Percentiles rank a stretch among this genome's conserved stretches.
Conservation (phyloP, 2,888 invertebrate genomes). For the Latrodectus hesperus region DNA sequence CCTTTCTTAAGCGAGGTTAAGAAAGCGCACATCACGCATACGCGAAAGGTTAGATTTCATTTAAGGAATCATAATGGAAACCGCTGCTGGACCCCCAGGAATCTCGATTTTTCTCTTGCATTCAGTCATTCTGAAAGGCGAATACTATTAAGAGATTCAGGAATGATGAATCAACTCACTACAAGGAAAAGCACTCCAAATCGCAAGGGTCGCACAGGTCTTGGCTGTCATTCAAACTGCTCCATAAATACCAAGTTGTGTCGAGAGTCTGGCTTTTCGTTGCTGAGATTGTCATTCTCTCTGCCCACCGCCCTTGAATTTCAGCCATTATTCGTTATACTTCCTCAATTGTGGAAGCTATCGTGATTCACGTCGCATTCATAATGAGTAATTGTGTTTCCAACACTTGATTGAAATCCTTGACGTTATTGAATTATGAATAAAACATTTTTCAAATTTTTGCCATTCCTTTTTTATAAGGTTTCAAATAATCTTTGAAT, state of each 20-base stretch:
- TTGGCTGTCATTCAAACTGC: conserved; percentile 44
- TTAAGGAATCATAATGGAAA: conserved; percentile 58
- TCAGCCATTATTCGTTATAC: too few species aligned
- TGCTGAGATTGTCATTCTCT: too few species aligned
- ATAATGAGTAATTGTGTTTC: too few species aligned
- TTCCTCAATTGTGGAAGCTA: too few species aligned
- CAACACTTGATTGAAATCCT: too few species aligned
- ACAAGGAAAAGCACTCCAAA: conserved; percentile 66
- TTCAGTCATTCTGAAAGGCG: conserved; percentile 26
- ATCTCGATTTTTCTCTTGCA: background rate
- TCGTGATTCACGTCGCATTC: too few species aligned
- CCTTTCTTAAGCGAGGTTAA: background rate
- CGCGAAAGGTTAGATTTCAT: conserved; percentile 51
- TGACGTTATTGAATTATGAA: too few species aligned
- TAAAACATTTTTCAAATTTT: too few species aligned
- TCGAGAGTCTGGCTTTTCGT: conserved; percentile 22
- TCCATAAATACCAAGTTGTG: conserved; percentile 31
- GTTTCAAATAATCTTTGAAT: too few species aligned
- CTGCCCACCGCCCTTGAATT: too few species aligned
- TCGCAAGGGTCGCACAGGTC: conserved; percentile 35
- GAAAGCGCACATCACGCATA: conserved; percentile 47
- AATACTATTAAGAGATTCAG: conserved; percentile 35
- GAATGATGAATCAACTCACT: conserved; percentile 60
- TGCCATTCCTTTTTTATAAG: too few species aligned
- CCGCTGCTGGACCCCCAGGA: background rate